phyloP scores from a whole-genome alignment of 2,888 invertebrate species.

The Flabesymbios commensalis region DNA sequence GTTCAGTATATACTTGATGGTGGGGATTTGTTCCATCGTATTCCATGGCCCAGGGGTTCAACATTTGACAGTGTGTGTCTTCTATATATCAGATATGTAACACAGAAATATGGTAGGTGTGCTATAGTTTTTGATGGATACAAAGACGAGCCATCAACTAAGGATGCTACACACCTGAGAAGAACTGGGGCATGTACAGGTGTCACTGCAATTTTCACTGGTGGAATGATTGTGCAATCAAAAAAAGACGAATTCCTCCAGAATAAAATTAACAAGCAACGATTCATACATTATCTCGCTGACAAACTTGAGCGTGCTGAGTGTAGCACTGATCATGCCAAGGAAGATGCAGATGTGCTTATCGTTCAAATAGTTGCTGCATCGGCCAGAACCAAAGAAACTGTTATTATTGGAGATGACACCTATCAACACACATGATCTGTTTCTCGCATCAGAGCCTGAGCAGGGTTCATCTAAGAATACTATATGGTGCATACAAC shows the following conservation, averaged over 20 bases:
- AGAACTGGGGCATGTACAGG: constrained; percentile 25
- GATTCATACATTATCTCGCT: constrained; percentile 33
- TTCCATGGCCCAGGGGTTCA: constrained; percentile 30
- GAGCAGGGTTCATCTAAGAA: constrained; percentile 1
- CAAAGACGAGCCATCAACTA: constrained; percentile 29
- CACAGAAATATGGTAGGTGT: constrained; percentile 19
- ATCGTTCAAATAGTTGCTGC: constrained; percentile 36
- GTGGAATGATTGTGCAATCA: constrained; percentile 22
- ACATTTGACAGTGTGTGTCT: constrained; percentile 30
- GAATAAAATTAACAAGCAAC: constrained; percentile 39
- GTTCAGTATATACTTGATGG: constrained; percentile 33
- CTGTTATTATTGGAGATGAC: constrained; percentile 41
- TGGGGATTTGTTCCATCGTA: constrained; percentile 32
- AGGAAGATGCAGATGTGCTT: constrained; percentile 39
- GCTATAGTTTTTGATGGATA: constrained; percentile 43
- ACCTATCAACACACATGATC: constrained; percentile 35
- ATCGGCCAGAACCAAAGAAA: constrained; percentile 9
- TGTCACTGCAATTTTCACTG: constrained; percentile 27
- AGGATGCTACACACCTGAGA: constrained; percentile 36
- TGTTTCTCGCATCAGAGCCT: constrained; percentile 17
- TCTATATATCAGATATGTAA: constrained; percentile 26
- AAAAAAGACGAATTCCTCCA: constrained; percentile 39
- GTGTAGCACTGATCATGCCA: constrained; percentile 25
- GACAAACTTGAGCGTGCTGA: constrained; percentile 16
- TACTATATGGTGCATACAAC: constrained; percentile 32